These are phyloP conservation scores for Caenorhabditis tropicalis DNA, from an alignment of 1,140 invertebrate species.

Conservation along the genomic window DNA sequence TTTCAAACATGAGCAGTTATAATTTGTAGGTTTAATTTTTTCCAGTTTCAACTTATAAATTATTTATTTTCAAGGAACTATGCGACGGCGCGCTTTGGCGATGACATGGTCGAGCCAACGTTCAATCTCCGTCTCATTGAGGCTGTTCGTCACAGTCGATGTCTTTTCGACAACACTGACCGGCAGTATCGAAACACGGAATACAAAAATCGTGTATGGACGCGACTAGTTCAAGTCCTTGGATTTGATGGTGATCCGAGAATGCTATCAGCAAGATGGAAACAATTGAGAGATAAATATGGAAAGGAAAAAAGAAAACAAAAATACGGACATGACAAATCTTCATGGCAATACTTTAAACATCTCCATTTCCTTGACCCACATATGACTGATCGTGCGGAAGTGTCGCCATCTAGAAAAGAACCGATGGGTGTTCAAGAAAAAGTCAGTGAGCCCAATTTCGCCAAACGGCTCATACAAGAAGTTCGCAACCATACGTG, in stretches of 20 bases:
- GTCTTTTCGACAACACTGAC: slow-evolving; percentile 57
- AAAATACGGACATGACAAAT: slow-evolving; percentile 47
- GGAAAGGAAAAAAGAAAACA: slow-evolving; percentile 58
- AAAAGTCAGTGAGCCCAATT: slow-evolving; percentile 42
- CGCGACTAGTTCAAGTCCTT: slow-evolving; percentile 30
- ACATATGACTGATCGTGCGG: slow-evolving; percentile 54
- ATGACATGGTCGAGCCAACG: slow-evolving; percentile 53
- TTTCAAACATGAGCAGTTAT: too few relatives aligned
- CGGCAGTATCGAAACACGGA: slow-evolving; percentile 55
- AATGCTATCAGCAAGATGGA: slow-evolving; percentile 52
- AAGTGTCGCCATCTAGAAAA: slow-evolving; percentile 35
- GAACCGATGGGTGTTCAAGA: slow-evolving; percentile 26
- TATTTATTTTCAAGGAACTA: not conserved
- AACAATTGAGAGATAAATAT: slow-evolving; percentile 56
- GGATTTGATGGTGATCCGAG: slow-evolving; percentile 53
- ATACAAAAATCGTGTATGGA: slow-evolving; percentile 52
- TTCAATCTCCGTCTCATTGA: slow-evolving; percentile 60
- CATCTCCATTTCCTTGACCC: slow-evolving; percentile 57
- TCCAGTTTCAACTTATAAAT: too few relatives aligned
- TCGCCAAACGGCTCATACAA: slow-evolving; percentile 42
- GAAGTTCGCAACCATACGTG: slow-evolving; percentile 57
- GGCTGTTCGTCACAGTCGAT: slow-evolving; percentile 52
- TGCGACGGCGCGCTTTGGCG: not conserved
- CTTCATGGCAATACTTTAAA: slow-evolving; percentile 58
- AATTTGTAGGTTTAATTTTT: too few relatives aligned